Percentiles rank a stretch among this genome's conserved stretches.
Conservation (phyloP, 2,888 invertebrate genomes). For the Nineta flava region DNA sequence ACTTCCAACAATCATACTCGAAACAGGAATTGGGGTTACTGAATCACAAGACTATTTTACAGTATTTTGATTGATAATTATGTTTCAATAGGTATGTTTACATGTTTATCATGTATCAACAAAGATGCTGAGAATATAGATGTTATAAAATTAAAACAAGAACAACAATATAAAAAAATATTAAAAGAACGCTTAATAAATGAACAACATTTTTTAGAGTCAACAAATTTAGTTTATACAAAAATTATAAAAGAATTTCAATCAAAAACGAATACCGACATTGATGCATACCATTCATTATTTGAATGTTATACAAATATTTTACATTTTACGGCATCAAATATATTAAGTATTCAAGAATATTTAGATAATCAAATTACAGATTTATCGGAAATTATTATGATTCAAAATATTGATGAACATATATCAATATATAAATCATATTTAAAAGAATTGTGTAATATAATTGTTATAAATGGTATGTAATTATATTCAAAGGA, state of each 20-base stretch:
- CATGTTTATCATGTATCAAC: too few species aligned
- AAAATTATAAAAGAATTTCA: conserved; percentile 46
- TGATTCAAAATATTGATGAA: conserved; percentile 55
- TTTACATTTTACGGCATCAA: conserved; percentile 48
- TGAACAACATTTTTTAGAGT: conserved; percentile 56
- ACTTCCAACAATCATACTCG: too few species aligned
- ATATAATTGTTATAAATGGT: conserved; percentile 45
- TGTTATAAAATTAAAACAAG: too few species aligned
- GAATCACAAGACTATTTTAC: too few species aligned
- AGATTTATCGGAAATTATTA: conserved; percentile 43
- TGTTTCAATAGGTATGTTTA: too few species aligned
- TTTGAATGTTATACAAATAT: conserved; percentile 53
- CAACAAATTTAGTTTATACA: conserved; percentile 44
- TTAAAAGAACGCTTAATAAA: conserved; percentile 13
- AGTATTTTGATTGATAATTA: too few species aligned
- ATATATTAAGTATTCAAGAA: conserved; percentile 51
- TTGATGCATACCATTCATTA: conserved; percentile 40
- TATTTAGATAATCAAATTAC: conserved; percentile 48
- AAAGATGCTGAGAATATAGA: too few species aligned
- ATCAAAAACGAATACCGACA: conserved; percentile 38
- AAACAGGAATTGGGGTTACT: too few species aligned
- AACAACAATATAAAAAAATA: conserved; percentile 1
- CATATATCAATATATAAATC: conserved; percentile 52
- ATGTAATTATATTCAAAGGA: too few species aligned
- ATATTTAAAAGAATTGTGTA: conserved; percentile 54